A percentile compares a stretch with the other conserved stretches of the same genome.
Evolutionary conservation across 2,888 invertebrate genomes (phyloP).

Genomic region (Chloromyia formosa): DNA sequence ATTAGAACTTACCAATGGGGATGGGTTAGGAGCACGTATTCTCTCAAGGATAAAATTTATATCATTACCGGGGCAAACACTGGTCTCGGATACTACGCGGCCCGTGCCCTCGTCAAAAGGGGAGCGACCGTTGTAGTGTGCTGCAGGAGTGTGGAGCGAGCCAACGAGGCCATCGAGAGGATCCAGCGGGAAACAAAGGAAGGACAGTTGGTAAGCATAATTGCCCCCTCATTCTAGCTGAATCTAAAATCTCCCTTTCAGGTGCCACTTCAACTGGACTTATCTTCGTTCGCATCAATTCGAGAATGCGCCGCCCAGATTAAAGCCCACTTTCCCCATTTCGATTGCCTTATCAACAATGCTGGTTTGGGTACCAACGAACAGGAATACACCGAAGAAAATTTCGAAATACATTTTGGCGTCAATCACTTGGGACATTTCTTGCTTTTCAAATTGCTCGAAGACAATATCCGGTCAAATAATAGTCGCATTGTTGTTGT

Average conservation of each 20-base stretch:
- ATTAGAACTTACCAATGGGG: conserved; percentile 69
- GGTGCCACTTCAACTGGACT: conserved; percentile 71
- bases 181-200: conserved; percentile 70
- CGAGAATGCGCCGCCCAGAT: conserved; percentile 75
- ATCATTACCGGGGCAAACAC: conserved; percentile 87
- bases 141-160: conserved; percentile 75
- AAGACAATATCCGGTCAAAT: conserved; percentile 64
- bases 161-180: conserved; percentile 70
- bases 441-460: conserved; percentile 79
- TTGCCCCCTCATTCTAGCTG: too few relatives aligned
- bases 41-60: conserved; percentile 74
- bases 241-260: too few relatives aligned
- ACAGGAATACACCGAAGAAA: conserved; percentile 72
- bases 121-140: conserved; percentile 83
- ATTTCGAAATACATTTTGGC: conserved; percentile 82
- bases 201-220: conserved; percentile 69
- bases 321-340: conserved; percentile 71
- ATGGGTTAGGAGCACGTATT: conserved; percentile 50
- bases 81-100: conserved; percentile 84
- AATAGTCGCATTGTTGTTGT: conserved; percentile 71
- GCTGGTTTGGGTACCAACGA: conserved; percentile 78
- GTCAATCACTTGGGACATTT: conserved; percentile 88
- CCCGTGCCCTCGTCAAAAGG: conserved; percentile 75
- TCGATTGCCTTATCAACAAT: conserved; percentile 82
- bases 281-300: conserved; percentile 78